A percentile compares a stretch with the other conserved stretches of the same genome.
Conservation (phyloP, 2,888 invertebrate genomes). For the Sclerodermus sp. region DNA sequence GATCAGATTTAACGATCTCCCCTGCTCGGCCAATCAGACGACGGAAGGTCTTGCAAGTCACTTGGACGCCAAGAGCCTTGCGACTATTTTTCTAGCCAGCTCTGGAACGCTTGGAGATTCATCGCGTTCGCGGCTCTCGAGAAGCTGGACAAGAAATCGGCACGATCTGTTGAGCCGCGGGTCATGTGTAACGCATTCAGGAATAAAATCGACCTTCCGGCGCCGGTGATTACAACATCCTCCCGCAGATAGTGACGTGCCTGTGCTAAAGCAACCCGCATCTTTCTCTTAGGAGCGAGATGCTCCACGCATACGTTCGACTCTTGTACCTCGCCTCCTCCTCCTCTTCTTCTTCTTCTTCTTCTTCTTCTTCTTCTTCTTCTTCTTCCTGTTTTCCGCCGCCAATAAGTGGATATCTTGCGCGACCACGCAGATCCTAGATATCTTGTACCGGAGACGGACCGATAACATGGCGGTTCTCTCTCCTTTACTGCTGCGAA, state of each 20-base stretch:
- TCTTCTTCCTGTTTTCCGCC: background rate
- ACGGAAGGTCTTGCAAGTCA: background rate
- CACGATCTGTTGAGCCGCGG: too few relatives aligned
- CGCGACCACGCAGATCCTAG: conserved; percentile 10
- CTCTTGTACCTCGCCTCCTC: too few relatives aligned
- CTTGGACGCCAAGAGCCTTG: too few relatives aligned
- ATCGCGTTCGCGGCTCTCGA: too few relatives aligned
- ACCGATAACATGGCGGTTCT: background rate
- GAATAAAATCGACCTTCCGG: conserved; percentile 8
- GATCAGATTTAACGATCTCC: background rate
- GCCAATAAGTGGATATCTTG: too few relatives aligned
- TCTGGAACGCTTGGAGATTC: too few relatives aligned
- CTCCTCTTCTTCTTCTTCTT: background rate
- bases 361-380: background rate
- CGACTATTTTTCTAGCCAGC: too few relatives aligned
- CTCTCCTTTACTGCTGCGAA: too few relatives aligned
- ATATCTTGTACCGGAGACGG: conserved; percentile 2
- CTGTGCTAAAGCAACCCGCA: too few relatives aligned
- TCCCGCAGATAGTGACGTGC: background rate
- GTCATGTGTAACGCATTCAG: conserved; percentile 4
- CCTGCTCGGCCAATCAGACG: background rate
- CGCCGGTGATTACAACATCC: conserved; percentile 7
- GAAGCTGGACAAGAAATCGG: too few relatives aligned
- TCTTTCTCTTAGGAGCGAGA: background rate
- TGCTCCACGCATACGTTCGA: background rate